A percentile compares a stretch with the other conserved stretches of the same genome.
phyloP scores from a whole-genome alignment of 1,140 invertebrate species.

The Bicyclus anynana region DNA sequence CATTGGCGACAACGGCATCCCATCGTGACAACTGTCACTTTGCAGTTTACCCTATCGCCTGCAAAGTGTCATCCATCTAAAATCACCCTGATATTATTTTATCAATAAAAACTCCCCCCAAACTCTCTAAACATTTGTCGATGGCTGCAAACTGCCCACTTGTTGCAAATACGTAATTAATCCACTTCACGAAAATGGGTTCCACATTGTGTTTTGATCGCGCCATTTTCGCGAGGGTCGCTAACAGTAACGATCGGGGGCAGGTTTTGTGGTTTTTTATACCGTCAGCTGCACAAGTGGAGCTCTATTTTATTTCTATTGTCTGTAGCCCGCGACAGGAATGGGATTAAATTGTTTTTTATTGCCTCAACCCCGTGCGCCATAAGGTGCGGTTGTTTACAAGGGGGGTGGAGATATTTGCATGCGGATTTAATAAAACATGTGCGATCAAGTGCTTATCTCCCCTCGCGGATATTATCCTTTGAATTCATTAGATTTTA shows the following conservation, averaged over 20 bases:
- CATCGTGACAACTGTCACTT: too few relatives aligned
- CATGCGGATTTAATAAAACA: conserved; percentile 28
- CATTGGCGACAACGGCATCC: too few relatives aligned
- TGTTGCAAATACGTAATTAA: conserved; percentile 46
- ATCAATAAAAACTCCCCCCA: not conserved
- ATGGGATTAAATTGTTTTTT: conserved; percentile 46
- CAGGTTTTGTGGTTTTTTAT: conserved; percentile 36
- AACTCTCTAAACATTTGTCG: conserved; percentile 36
- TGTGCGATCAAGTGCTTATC: conserved; percentile 33
- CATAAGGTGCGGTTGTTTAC: conserved; percentile 14
- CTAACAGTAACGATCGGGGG: conserved; percentile 25
- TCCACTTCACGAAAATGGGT: conserved; percentile 31
- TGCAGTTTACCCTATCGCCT: too few relatives aligned
- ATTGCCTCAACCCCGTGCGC: conserved; percentile 13
- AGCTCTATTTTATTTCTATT: conserved; percentile 26
- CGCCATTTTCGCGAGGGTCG: conserved; percentile 23
- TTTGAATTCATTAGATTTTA: conserved; percentile 59
- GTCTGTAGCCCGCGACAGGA: conserved; percentile 33
- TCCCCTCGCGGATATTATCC: conserved; percentile 35
- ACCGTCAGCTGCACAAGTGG: conserved; percentile 62
- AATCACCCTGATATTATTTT: not conserved
- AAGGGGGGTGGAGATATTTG: not conserved
- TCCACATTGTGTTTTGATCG: conserved; percentile 26
- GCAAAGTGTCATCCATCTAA: too few relatives aligned
- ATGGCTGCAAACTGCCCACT: conserved; percentile 38